phyloP scores from a whole-genome alignment of 2,888 invertebrate species.

The Andrena flavipes region DNA sequence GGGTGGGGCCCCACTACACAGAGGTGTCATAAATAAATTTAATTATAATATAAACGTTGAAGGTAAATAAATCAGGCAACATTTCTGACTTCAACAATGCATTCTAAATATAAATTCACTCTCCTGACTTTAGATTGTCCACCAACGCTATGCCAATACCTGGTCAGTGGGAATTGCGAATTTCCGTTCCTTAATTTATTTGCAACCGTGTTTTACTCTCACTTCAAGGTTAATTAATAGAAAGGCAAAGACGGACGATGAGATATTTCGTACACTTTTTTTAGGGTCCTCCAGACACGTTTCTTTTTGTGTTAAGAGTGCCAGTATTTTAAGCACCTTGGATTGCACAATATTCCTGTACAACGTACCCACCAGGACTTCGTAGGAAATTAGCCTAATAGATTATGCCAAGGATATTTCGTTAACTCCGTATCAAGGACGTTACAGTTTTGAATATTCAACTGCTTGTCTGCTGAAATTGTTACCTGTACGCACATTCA shows the following conservation, averaged over 20 bases:
- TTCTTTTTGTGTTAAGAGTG: background rate
- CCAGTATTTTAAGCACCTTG: constrained; percentile 11
- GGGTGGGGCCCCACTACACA: too few species aligned
- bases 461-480: background rate
- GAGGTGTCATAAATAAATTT: too few species aligned
- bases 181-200: constrained; percentile 2
- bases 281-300: background rate
- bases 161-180: background rate
- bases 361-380: background rate
- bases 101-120: background rate
- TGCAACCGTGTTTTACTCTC: constrained; percentile 40
- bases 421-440: background rate
- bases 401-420: background rate
- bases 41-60: too few species aligned
- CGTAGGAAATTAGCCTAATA: background rate
- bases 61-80: background rate
- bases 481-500: background rate
- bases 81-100: background rate
- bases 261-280: background rate
- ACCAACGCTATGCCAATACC: background rate
- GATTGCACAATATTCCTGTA: constrained; percentile 2
- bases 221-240: constrained; percentile 26
- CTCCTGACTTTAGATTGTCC: background rate
- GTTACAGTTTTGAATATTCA: background rate
- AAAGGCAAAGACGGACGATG: background rate